phyloP scores from a whole-genome alignment of 35 echinoderm and acorn worm species.

The Ophiothrix spiculata region DNA sequence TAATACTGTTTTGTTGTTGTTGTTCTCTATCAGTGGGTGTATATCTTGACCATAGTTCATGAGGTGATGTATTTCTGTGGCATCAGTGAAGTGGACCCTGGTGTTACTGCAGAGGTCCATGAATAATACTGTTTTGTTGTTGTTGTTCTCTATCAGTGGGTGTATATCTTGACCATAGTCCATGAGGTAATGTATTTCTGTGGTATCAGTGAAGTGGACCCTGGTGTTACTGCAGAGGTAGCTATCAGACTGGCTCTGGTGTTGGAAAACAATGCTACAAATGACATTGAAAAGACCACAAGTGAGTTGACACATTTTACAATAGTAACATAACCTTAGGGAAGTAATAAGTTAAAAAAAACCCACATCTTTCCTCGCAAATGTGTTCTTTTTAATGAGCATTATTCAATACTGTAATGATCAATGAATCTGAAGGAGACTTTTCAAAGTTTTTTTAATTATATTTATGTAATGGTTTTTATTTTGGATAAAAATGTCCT shows the following conservation, averaged over 20 bases:
- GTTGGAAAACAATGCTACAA: conserved; percentile 87
- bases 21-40: conserved; percentile 76
- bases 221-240: conserved; percentile 92
- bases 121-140: no score
- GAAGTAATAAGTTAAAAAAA: no score
- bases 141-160: conserved; percentile 68
- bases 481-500: no score
- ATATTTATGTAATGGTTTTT: no score
- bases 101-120: conserved; percentile 76
- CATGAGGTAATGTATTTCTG: conserved; percentile 99
- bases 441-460: no score
- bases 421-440: no score
- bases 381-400: no score
- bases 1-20: neutral
- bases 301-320: conserved; percentile 23
- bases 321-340: conserved; percentile 91
- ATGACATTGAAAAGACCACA: conserved; percentile 29
- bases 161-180: conserved; percentile 83
- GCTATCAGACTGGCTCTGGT: conserved; percentile 90
- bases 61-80: conserved; percentile 99
- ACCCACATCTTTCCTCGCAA: no score
- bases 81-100: conserved; percentile 79
- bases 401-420: no score
- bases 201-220: conserved; percentile 83
- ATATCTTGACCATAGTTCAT: conserved; percentile 85